These are phyloP conservation scores for Plumapathes pennacea DNA, from an alignment of 92 coral and sea anemone genomes.

Conservation along the genomic window DNA sequence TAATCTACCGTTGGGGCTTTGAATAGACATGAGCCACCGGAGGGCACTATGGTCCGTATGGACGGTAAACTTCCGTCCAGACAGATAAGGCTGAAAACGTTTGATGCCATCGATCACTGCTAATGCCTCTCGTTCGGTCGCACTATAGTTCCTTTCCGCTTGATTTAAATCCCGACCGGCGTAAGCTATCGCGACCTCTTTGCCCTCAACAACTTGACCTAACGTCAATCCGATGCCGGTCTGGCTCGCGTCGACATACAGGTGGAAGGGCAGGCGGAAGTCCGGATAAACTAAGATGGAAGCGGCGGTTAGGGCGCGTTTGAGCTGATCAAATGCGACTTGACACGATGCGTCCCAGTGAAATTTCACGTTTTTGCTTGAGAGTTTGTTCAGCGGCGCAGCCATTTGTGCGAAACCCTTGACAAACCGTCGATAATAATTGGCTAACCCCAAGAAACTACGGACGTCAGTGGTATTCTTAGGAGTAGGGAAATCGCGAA, in stretches of 20 bases:
- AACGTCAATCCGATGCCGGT: conserved; percentile 36
- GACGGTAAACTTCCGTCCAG: conserved; percentile 29
- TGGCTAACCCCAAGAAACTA: conserved; percentile 55
- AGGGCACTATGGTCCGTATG: conserved; percentile 48
- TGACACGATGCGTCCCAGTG: conserved; percentile 32
- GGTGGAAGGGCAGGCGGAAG: conserved; percentile 17
- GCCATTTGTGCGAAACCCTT: conserved; percentile 44
- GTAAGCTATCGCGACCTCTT: conserved; percentile 34
- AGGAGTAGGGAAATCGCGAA: conserved; percentile 40
- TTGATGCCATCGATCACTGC: conserved; percentile 46
- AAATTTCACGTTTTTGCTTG: conserved; percentile 30
- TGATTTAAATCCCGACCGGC: conserved; percentile 30
- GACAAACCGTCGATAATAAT: conserved; percentile 57
- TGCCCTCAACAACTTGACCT: conserved; percentile 24
- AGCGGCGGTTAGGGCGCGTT: conserved; percentile 25
- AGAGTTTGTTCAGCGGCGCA: conserved; percentile 42
- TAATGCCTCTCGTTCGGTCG: conserved; percentile 47
- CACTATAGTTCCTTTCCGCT: conserved; percentile 50
- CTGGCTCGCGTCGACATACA: conserved; percentile 47
- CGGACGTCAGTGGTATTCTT: conserved; percentile 25
- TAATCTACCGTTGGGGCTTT: conserved; percentile 30
- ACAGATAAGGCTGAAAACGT: conserved; percentile 46
- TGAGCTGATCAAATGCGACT: conserved; percentile 23
- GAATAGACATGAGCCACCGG: conserved; percentile 17
- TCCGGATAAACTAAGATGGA: conserved; percentile 53